A percentile compares a stretch with the other conserved stretches of the same genome.
phyloP scores from a whole-genome alignment of 2,797 vertebrate species.

The Acrossocheilus wenchowensis region DNA sequence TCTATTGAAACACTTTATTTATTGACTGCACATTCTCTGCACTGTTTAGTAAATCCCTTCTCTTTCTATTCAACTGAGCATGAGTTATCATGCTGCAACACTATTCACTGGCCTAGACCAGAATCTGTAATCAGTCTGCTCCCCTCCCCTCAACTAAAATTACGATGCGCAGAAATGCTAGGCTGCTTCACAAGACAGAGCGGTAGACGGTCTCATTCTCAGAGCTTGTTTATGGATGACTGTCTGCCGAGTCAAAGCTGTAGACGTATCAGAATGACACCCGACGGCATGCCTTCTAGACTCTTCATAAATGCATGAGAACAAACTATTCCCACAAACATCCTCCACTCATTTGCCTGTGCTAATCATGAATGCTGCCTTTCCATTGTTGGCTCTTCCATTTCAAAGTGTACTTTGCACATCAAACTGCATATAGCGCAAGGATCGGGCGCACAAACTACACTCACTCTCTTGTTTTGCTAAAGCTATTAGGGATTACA shows the following conservation, averaged over 20 bases:
- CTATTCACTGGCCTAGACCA: slow-evolving; percentile 27
- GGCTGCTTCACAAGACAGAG: slow-evolving; percentile 24
- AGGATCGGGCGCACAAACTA: slow-evolving; percentile 21
- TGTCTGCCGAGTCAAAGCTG: slow-evolving; percentile 61
- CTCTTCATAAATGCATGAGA: slow-evolving; percentile 19
- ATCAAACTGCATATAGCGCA: slow-evolving; percentile 43
- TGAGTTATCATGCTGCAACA: slow-evolving; percentile 33
- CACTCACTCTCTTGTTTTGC: slow-evolving; percentile 60
- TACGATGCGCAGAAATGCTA: slow-evolving; percentile 11
- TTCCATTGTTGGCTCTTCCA: slow-evolving; percentile 42
- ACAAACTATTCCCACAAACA: slow-evolving; percentile 36
- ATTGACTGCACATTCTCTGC: slow-evolving; percentile 36
- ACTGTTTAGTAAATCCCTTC: slow-evolving; percentile 21
- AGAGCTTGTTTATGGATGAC: slow-evolving; percentile 29
- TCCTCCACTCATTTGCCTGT: slow-evolving; percentile 28
- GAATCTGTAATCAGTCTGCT: slow-evolving; percentile 25
- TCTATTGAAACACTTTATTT: slow-evolving; percentile 28
- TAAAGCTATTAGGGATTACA: slow-evolving; percentile 69
- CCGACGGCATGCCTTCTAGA: slow-evolving; percentile 35
- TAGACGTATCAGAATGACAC: slow-evolving; percentile 68
- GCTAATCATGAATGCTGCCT: slow-evolving; percentile 36
- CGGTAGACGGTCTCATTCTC: slow-evolving; percentile 12
- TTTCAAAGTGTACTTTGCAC: slow-evolving; percentile 53
- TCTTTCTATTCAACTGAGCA: slow-evolving; percentile 36
- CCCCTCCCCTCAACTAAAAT: slow-evolving; percentile 23